Conservation (phyloP, 2,113 vertebrate species). For the Isurus oxyrinchus region DNA sequence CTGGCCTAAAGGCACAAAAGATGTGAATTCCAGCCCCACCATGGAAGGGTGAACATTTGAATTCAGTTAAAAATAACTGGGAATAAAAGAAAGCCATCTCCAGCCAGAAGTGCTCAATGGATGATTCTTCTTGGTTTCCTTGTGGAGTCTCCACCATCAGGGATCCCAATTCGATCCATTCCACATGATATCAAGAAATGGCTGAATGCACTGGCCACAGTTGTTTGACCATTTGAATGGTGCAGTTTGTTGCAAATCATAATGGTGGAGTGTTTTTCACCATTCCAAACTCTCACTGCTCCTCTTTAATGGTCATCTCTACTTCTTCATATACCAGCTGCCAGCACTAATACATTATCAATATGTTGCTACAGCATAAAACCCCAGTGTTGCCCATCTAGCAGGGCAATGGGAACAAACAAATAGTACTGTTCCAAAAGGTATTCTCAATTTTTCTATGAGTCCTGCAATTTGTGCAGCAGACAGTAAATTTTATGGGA, state of each 20-base stretch:
- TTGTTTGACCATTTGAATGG: no score
- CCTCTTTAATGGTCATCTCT: not conserved
- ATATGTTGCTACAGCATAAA: not conserved
- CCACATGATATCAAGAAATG: no score
- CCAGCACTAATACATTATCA: not conserved
- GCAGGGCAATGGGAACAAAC: not conserved
- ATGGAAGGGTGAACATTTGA: not conserved
- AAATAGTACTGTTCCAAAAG: no score
- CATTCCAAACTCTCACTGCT: not conserved
- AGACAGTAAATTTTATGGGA: no score
- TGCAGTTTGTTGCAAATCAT: not conserved
- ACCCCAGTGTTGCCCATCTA: not conserved
- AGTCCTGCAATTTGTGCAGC: not conserved
- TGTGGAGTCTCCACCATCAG: no score
- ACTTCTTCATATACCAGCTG: not conserved
- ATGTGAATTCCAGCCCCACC: not conserved
- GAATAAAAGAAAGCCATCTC: not conserved
- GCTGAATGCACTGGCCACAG: no score
- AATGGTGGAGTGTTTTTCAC: not conserved
- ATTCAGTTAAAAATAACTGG: not conserved
- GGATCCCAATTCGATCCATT: no score
- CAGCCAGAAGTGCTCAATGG: no score
- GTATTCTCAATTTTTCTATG: not conserved
- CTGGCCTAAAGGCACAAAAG: not conserved
- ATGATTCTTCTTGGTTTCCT: no score